phyloP scores from a whole-genome alignment of 2,888 invertebrate genomes.

The Phortica magna region DNA sequence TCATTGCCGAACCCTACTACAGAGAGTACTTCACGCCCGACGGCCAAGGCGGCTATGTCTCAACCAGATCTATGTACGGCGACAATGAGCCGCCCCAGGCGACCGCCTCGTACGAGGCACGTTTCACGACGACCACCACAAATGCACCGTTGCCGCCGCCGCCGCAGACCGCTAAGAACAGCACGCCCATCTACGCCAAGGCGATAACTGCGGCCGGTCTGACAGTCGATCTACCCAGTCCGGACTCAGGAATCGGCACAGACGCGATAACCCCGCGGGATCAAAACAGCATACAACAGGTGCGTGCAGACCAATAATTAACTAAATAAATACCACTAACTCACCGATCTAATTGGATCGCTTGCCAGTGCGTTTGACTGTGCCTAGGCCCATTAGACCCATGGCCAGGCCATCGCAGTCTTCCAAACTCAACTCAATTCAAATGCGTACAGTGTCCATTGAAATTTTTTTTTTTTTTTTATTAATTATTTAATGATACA shows the following conservation, averaged over 20 bases:
- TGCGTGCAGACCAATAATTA: conserved; percentile 78
- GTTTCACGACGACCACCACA: conserved; percentile 73
- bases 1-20: conserved; percentile 87
- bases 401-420: neutral
- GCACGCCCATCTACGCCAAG: conserved; percentile 77
- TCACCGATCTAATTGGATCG: too few species aligned
- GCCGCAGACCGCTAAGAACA: conserved; percentile 64
- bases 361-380: neutral
- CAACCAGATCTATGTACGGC: conserved; percentile 75
- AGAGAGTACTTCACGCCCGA: conserved; percentile 85
- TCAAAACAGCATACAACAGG: conserved; percentile 93
- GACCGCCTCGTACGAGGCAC: conserved; percentile 73
- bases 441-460: conserved; percentile 51
- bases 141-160: conserved; percentile 55
- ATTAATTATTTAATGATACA: neutral
- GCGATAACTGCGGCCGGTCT: conserved; percentile 86
- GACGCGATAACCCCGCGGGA: conserved; percentile 95
- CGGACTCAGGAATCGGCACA: conserved; percentile 97
- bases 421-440: neutral
- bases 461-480: conserved; percentile 13
- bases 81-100: conserved; percentile 74
- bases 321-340: conserved; percentile 1
- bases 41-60: conserved; percentile 77
- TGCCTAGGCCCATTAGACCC: conserved; percentile 31
- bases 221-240: conserved; percentile 95